Evolutionary conservation across 2,797 vertebrate species (phyloP).

Genomic region (Halcyon badia): DNA sequence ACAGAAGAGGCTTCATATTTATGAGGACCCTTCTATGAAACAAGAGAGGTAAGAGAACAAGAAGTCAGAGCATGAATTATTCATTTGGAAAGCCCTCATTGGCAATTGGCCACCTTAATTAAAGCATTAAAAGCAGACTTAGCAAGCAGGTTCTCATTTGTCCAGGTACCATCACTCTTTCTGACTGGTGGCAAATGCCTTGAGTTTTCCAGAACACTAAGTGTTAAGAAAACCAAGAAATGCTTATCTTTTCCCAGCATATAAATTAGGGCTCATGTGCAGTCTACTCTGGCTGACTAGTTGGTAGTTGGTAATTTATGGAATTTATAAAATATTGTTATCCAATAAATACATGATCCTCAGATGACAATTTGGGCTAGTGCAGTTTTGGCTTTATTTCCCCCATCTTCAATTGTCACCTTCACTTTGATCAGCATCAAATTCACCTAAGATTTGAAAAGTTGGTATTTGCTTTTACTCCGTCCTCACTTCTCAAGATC

Average conservation of each 20-base stretch:
- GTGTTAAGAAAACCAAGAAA: not conserved
- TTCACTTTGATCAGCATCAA: not conserved
- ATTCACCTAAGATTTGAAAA: not conserved
- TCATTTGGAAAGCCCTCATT: not conserved
- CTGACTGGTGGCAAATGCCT: not conserved
- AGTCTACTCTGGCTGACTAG: not conserved
- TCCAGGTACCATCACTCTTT: not conserved
- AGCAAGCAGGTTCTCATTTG: not conserved
- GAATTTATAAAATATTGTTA: not conserved
- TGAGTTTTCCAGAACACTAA: not conserved
- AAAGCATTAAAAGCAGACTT: not conserved
- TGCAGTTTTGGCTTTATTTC: not conserved
- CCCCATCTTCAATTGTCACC: not conserved
- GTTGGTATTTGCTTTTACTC: not conserved
- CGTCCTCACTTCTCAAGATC: not conserved
- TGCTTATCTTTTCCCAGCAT: not conserved
- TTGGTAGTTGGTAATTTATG: not conserved
- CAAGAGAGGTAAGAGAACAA: not conserved
- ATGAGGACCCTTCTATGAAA: not conserved
- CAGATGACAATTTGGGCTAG: not conserved
- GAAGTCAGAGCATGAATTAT: not conserved
- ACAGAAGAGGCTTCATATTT: not conserved
- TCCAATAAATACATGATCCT: not conserved
- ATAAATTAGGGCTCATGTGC: not conserved
- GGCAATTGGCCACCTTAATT: not conserved